These are phyloP conservation scores for Temnothorax longispinosus DNA, from an alignment of 1,140 invertebrate species.

Conservation along the genomic window DNA sequence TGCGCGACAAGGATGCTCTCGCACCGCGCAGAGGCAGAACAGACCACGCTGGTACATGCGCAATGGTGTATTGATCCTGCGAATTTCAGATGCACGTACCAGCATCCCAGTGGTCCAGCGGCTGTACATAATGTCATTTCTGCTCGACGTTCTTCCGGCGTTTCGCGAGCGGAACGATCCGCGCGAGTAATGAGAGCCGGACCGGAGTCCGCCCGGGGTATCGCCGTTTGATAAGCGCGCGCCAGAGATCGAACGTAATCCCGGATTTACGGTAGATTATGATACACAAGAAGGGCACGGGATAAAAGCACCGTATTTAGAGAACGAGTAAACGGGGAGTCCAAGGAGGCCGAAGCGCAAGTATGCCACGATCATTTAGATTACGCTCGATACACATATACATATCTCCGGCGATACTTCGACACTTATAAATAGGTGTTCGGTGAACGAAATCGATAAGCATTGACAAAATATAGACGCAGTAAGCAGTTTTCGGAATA, in stretches of 20 bases:
- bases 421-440: not conserved
- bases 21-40: slow-evolving; percentile 51
- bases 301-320: slow-evolving; percentile 20
- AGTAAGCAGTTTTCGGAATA: not conserved
- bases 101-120: slow-evolving; percentile 82
- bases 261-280: slow-evolving; percentile 46
- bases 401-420: not conserved
- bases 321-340: slow-evolving; percentile 6
- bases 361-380: slow-evolving; percentile 44
- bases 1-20: slow-evolving; percentile 52
- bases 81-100: slow-evolving; percentile 71
- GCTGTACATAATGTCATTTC: slow-evolving; percentile 79
- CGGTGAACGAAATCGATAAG: not conserved
- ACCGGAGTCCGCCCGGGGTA: not conserved
- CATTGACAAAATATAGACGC: not conserved
- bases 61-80: slow-evolving; percentile 82
- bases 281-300: slow-evolving; percentile 12
- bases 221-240: slow-evolving; percentile 13
- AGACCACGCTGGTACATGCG: slow-evolving; percentile 77
- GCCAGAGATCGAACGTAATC: not conserved
- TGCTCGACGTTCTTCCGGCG: slow-evolving; percentile 59
- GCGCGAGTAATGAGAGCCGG: slow-evolving; percentile 59
- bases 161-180: slow-evolving; percentile 46
- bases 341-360: slow-evolving; percentile 31
- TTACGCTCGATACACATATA: slow-evolving; percentile 22